Evolutionary conservation across 2,797 vertebrate species (phyloP), one percentile per base, ranked within the genome.

Genomic region (Sebastes diaconus): DNA sequence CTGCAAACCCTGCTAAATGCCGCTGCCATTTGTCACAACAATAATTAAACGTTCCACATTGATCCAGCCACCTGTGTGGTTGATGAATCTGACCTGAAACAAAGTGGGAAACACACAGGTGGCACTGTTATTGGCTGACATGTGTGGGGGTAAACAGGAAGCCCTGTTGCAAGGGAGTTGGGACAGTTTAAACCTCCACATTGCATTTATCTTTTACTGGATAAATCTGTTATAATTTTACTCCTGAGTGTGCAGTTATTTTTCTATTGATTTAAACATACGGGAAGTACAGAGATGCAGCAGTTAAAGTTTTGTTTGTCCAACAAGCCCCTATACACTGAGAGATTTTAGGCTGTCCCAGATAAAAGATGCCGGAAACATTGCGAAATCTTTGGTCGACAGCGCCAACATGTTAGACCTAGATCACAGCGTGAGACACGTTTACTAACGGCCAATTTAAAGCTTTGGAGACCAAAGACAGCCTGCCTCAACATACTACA

Each of bases 1-100:
- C 73, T 59, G 83, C 81, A 80, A 87, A 90, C 84, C 61, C 74
- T 1, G 54, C 78, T 90, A 82, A 91, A 92, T 64, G 82, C 87
- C 87, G 75, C 63, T 61, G 76, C 82, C 73, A 69, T 90, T 93
- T 92, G 88, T 90, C 92, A 88, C 88, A 85, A 88, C 87, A 80
- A 73, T 90, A 92, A 93, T 94, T 93, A 91, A 91, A 84, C 8
- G 68, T 85, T 88, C 77, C 75, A 67, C 82, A 88, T 86, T 90
- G 92, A 90, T 89, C 83, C 2, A 10, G 66, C 75, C 91, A 90
- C 91, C 92, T 91, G 90, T 42, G 84, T 42, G 84, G 91, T 39
- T 72, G 75, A 73, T 59, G 16, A 50, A 27, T 68, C 73, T 71
- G 84, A 90, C 85, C 84, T 79, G 83, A 75, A 82, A 85, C 73